Base-by-base conservation (phyloP, 1,140 invertebrate genomes). In the Eciton burchellii region DNA sequence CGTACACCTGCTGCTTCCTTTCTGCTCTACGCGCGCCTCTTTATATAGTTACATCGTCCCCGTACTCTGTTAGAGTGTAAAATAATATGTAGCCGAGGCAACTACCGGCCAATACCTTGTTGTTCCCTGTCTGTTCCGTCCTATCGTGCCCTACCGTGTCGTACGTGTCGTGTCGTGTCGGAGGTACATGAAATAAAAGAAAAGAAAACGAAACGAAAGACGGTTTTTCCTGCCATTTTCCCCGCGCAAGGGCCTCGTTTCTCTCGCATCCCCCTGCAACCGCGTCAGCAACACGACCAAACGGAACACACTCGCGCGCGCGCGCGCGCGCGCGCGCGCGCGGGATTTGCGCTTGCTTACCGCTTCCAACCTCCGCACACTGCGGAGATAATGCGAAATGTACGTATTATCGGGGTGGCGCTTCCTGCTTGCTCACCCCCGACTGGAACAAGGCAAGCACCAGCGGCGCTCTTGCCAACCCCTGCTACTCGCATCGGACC, bases 61-160 rank as follows among this genome's bases (percentile, higher is more conserved):
- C 41, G 74, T 70, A 68, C 29, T 63, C 63, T 68, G 35, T 79
- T 79, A 79, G 74, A 77, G 63, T 79, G 74, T 79, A 79, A 79
- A 79, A 79, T 79, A 79, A 79, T 79, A 79, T 79, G 74, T 79
- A 68, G 63, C 41, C 49, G 63, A 68, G 74, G 35, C 35, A 70
- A 68, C 63, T n/a, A 63, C 52, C 43, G 47, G 29, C n/a, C 63
- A 16, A 59, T 65, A 29, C 45, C 45, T 49, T 65, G 68, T 71
- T 52, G 47, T 43, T 72, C 41, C 16, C 24, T 11, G 14, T 56
- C 56, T 68, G 2, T 35, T 70, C n/a, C 14, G 29, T 65, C 29
- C 26, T 59, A 76, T 54, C 72, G 68, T 76, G 84, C 47, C 77
- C 49, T 54, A 56, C 43, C 60, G 56, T 35, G 35, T 35, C 35